Conservation (phyloP, 2,888 invertebrate genomes). For the Lepeophtheirus nordmannii region DNA sequence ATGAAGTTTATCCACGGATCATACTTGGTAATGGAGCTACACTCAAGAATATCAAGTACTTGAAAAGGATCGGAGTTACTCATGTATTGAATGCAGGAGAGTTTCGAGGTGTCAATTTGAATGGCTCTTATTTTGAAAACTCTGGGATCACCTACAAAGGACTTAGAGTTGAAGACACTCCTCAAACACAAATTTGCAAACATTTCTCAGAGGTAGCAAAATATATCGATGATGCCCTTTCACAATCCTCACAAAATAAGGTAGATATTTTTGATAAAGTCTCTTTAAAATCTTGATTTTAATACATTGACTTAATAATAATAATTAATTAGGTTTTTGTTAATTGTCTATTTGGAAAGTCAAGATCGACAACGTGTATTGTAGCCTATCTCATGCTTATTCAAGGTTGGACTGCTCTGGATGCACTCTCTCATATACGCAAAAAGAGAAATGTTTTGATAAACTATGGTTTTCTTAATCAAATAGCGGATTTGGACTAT, state of each 20-base stretch:
- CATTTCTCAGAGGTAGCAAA: constrained; percentile 16
- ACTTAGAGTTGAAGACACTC: constrained; percentile 20
- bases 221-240: constrained; percentile 17
- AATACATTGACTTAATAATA: neutral
- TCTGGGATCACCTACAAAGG: constrained; percentile 14
- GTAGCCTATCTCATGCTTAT: constrained; percentile 19
- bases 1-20: constrained; percentile 57
- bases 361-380: constrained; percentile 13
- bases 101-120: constrained; percentile 19
- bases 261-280: neutral
- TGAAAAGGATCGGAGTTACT: constrained; percentile 20
- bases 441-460: neutral
- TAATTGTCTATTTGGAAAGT: constrained; percentile 21
- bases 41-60: constrained; percentile 6
- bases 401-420: constrained; percentile 17
- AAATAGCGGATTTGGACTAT: constrained; percentile 18
- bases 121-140: constrained; percentile 3
- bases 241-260: neutral
- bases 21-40: constrained; percentile 42
- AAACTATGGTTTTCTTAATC: constrained; percentile 13
- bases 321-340: constrained; percentile 16
- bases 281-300: neutral
- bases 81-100: constrained; percentile 24
- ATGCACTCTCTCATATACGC: constrained; percentile 13
- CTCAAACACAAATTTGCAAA: constrained; percentile 21